A percentile compares a stretch with the other conserved stretches of the same genome.
Conservation (phyloP, 2,797 vertebrate genomes). For the Hoplostethus atlanticus region DNA sequence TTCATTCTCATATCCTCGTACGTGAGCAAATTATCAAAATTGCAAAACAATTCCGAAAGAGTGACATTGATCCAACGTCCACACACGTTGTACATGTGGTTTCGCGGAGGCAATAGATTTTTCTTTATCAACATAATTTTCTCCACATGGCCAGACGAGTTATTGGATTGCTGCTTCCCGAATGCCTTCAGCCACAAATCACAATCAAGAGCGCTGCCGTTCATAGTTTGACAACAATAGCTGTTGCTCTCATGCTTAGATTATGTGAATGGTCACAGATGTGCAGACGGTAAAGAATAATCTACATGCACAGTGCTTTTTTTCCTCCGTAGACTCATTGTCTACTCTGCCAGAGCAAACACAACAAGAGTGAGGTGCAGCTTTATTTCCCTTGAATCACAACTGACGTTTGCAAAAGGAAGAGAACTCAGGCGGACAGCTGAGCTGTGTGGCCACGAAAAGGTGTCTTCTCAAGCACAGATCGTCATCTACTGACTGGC, state of each 20-base stretch:
- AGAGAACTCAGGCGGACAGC: not conserved
- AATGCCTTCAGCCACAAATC: slow-evolving; percentile 8
- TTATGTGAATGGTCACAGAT: not conserved
- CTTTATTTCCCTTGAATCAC: not conserved
- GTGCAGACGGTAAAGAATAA: no score
- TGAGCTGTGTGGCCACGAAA: not conserved
- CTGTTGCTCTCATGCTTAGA: not conserved
- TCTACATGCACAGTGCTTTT: no score
- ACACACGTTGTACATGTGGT: not conserved
- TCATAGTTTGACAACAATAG: not conserved
- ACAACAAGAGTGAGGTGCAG: no score
- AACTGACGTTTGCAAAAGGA: not conserved
- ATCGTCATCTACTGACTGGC: slow-evolving; percentile 6
- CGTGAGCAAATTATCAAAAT: not conserved
- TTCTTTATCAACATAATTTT: slow-evolving; percentile 10
- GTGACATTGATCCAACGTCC: slow-evolving; percentile 1
- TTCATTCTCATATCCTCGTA: not conserved
- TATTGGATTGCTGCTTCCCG: not conserved
- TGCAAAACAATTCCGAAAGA: not conserved
- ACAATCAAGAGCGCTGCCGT: slow-evolving; percentile 4
- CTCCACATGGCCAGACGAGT: slow-evolving; percentile 2
- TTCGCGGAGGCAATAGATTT: slow-evolving; percentile 2
- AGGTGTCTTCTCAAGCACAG: not conserved
- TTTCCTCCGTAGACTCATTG: no score
- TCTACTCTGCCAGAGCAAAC: no score